Evolutionary conservation across 2,113 vertebrate species (phyloP), one percentile per base, ranked within the genome.

Genomic region (Ochotona curzoniae): DNA sequence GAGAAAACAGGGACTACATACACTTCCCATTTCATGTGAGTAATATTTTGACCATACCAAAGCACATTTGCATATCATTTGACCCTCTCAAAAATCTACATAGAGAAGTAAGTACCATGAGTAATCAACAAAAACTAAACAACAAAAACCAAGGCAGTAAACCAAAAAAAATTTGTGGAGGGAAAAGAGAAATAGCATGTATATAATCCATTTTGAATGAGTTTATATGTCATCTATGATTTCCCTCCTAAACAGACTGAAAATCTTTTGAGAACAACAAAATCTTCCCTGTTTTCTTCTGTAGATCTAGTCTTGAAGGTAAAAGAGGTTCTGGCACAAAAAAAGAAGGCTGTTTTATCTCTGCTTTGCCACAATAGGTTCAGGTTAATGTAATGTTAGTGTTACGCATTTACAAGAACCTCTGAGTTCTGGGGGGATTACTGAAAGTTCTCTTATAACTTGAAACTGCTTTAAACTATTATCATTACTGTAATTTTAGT

Each of bases 291-390:
- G 76, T 93, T 81, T 12, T 86, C 70, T 87, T 90, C 83, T 63
- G 38, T 60, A 67, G 32, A 67, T 80, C 70, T 67, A 51, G 60
- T 71, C 63, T 66, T 78, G 44, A 95, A 44, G 69, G 63, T 92
- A 47, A 91, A 91, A 95, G 60, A 94, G 76, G 91, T 90, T 88
- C 64, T 92, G 83, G 67, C 93, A 89, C 70, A 92, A 80, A 86
- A 87, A 78, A 51, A 44, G 54, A 89, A 26, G 51, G 83, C 26
- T 75, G 23, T 71, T 92, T 91, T 94, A 47, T 91, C 66, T 90
- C 80, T 83, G 32, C 51, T 81, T 76, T 94, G 54, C 25, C 86
- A 44, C 75, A 93, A 61, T 51, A 92, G 49, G 26, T 75, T 88
- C 28, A 49, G 18, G 66, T 76, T 96, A 8, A 28, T 92, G 32